These are phyloP conservation scores for Odontomachus brunneus DNA, from an alignment of 1,140 invertebrate genomes.

Conservation along the genomic window DNA sequence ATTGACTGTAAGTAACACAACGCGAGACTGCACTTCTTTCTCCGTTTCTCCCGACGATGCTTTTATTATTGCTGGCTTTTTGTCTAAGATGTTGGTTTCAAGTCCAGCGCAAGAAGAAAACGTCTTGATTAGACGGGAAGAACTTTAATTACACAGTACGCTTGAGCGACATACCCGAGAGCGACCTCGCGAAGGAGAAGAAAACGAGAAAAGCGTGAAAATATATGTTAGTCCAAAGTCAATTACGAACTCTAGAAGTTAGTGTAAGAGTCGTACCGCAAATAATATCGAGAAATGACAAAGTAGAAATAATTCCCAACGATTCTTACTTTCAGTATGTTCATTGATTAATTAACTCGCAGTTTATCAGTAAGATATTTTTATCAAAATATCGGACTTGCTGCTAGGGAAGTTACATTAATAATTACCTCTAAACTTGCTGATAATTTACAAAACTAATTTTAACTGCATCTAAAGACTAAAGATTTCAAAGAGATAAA, in stretches of 20 bases:
- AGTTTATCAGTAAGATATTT: too few relatives aligned
- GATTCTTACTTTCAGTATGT: too few relatives aligned
- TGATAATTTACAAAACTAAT: too few relatives aligned
- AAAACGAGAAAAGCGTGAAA: background rate
- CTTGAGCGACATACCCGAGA: slow-evolving; percentile 36
- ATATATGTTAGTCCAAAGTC: background rate
- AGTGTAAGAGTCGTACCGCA: too few relatives aligned
- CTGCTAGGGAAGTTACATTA: too few relatives aligned
- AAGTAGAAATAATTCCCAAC: too few relatives aligned
- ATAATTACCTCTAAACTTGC: too few relatives aligned
- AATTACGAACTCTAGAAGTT: background rate
- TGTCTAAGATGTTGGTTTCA: slow-evolving; percentile 43
- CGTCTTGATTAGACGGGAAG: slow-evolving; percentile 44
- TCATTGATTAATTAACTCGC: too few relatives aligned
- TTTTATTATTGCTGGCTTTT: slow-evolving; percentile 31
- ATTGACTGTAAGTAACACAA: slow-evolving; percentile 57
- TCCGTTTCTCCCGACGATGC: background rate
- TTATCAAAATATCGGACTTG: too few relatives aligned
- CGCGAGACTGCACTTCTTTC: slow-evolving; percentile 8
- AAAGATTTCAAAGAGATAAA: too few relatives aligned
- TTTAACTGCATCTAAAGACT: too few relatives aligned
- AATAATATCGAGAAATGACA: too few relatives aligned
- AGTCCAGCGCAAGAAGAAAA: slow-evolving; percentile 14
- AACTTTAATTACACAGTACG: slow-evolving; percentile 46
- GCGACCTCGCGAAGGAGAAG: background rate